phyloP scores from a whole-genome alignment of 2,888 invertebrate species.

The Drosophila melanosoma region DNA sequence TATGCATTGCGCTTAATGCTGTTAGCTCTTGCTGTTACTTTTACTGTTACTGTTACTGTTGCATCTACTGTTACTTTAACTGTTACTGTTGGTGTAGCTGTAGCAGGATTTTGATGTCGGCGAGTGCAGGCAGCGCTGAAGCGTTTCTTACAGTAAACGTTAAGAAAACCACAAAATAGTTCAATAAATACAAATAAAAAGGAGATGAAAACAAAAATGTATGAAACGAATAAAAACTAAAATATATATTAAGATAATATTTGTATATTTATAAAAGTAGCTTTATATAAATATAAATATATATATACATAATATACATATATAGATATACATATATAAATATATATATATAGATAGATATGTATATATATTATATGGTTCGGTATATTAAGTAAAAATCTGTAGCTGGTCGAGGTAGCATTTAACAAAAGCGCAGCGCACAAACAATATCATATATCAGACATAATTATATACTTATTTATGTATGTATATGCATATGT shows the following conservation, averaged over 20 bases:
- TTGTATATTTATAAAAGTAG: constrained; percentile 20
- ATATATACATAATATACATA: constrained; percentile 5
- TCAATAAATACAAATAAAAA: constrained; percentile 20
- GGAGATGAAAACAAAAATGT: constrained; percentile 4
- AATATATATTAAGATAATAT: constrained; percentile 43
- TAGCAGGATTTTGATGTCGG: constrained; percentile 61
- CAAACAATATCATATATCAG: constrained; percentile 29
- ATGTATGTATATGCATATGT: constrained; percentile 8
- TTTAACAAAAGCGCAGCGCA: constrained; percentile 39
- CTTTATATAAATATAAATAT: constrained; percentile 17
- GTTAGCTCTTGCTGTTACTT: constrained; percentile 42
- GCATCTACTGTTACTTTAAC: constrained; percentile 26
- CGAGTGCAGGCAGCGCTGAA: constrained; percentile 67
- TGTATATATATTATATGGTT: constrained; percentile 18
- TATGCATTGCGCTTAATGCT: constrained; percentile 28
- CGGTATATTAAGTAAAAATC: constrained; percentile 22
- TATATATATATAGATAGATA: constrained; percentile 2
- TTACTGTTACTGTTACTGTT: constrained; percentile 29
- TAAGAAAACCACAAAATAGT: constrained; percentile 34
- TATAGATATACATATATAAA: background rate
- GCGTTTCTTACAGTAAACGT: constrained; percentile 57
- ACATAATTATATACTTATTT: constrained; percentile 40
- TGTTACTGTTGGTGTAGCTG: constrained; percentile 53
- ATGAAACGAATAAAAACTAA: constrained; percentile 22
- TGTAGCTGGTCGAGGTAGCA: constrained; percentile 29